phyloP scores from a whole-genome alignment of 2,888 invertebrate genomes.

The Sarcophaga variegata region DNA sequence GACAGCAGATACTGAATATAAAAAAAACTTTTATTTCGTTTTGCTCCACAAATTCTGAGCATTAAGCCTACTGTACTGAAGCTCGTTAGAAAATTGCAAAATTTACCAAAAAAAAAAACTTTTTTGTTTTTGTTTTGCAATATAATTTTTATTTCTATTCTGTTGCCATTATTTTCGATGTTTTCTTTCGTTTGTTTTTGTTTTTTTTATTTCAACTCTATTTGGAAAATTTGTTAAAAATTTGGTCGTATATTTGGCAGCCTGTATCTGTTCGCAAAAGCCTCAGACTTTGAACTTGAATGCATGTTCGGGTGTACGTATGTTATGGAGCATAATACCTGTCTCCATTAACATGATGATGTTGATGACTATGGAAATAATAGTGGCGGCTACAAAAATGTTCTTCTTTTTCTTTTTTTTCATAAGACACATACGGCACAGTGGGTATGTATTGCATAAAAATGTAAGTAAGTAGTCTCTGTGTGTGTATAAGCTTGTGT shows the following conservation, averaged over 20 bases:
- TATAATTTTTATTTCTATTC: slow-evolving; percentile 26
- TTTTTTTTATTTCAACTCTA: slow-evolving; percentile 30
- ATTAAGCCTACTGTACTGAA: background rate
- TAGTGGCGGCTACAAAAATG: slow-evolving; percentile 61
- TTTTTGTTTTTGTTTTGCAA: background rate
- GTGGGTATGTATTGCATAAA: slow-evolving; percentile 16
- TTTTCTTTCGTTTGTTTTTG: background rate
- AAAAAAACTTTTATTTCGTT: too few relatives aligned
- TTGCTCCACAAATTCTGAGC: background rate
- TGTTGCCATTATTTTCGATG: background rate
- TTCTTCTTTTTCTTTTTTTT: background rate
- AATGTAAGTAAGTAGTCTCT: background rate
- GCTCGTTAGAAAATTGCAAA: slow-evolving; percentile 32
- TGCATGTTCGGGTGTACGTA: slow-evolving; percentile 9
- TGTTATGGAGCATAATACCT: slow-evolving; percentile 56
- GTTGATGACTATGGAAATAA: slow-evolving; percentile 69
- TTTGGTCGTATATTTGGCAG: slow-evolving; percentile 61
- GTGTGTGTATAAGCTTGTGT: background rate
- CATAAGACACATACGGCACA: slow-evolving; percentile 3
- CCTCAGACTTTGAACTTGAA: slow-evolving; percentile 10
- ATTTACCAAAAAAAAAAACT: too few relatives aligned
- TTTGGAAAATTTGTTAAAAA: slow-evolving; percentile 67
- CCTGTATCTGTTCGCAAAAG: slow-evolving; percentile 7
- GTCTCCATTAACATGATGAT: slow-evolving; percentile 64
- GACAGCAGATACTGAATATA: too few relatives aligned